These are phyloP conservation scores for Equus quagga DNA, from an alignment of 2,113 vertebrate genomes.

Conservation along the genomic window DNA sequence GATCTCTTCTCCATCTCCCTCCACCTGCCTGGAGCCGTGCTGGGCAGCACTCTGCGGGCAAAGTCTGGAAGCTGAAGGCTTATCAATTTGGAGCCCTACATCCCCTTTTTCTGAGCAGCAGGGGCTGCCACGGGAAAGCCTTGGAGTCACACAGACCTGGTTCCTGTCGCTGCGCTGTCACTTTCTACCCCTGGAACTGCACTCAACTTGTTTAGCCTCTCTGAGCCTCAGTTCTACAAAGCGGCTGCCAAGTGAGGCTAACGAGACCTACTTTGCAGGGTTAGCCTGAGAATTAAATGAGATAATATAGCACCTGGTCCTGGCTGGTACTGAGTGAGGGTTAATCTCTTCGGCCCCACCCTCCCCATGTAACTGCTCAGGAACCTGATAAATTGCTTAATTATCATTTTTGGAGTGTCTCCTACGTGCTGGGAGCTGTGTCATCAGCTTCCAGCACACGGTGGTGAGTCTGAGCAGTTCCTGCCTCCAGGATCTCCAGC, in stretches of 20 bases:
- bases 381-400: background rate
- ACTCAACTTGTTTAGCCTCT: background rate
- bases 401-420: background rate
- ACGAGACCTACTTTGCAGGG: background rate
- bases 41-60: background rate
- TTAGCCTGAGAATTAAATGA: background rate
- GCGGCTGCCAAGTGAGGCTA: background rate
- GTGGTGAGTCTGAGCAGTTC: background rate
- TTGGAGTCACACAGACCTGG: background rate
- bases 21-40: background rate
- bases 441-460: accelerated
- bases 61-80: background rate
- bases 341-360: background rate
- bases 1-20: background rate
- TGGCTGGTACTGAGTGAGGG: background rate
- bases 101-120: background rate
- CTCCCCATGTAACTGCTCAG: background rate
- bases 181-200: background rate
- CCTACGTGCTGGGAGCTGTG: background rate
- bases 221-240: background rate
- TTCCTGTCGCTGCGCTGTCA: accelerated
- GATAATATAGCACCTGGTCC: background rate
- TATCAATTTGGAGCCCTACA: background rate
- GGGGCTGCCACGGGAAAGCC: background rate
- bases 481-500: background rate